A percentile compares a stretch with the other conserved stretches of the same genome.
Conservation (phyloP, 1,140 invertebrate genomes). For the Heterodera carotae region DNA sequence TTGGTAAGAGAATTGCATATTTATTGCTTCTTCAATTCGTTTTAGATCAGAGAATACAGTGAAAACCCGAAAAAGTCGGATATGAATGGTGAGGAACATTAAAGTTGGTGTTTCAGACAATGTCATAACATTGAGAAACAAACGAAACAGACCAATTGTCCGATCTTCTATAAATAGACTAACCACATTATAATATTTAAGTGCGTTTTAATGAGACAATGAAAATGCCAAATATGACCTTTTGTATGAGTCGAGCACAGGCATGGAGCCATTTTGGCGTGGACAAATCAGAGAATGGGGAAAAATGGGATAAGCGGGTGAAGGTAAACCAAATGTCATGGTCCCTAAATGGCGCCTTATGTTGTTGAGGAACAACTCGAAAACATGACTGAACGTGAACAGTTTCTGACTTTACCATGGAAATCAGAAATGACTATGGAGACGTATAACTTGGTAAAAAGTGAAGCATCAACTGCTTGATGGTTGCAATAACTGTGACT, state of each 20-base stretch:
- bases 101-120: background rate
- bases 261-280: conserved; percentile 52
- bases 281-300: conserved; percentile 26
- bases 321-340: conserved; percentile 18
- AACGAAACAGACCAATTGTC: too few relatives aligned
- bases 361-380: conserved; percentile 31
- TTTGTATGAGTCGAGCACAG: conserved; percentile 52
- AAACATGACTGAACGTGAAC: conserved; percentile 45
- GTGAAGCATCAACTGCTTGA: background rate
- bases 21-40: background rate
- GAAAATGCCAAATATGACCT: conserved; percentile 56
- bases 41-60: conserved; percentile 48
- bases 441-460: conserved; percentile 45
- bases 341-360: background rate
- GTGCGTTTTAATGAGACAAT: conserved; percentile 50
- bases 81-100: conserved; percentile 43
- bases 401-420: conserved; percentile 41
- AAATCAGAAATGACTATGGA: conserved; percentile 51
- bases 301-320: conserved; percentile 43
- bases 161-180: too few relatives aligned
- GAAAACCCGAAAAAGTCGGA: conserved; percentile 54
- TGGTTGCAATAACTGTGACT: background rate
- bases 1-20: conserved; percentile 46
- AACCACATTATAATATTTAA: conserved; percentile 20
- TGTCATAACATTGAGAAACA: background rate